phyloP scores from a whole-genome alignment of 2,888 invertebrate species.

The Acrobasis suavella region DNA sequence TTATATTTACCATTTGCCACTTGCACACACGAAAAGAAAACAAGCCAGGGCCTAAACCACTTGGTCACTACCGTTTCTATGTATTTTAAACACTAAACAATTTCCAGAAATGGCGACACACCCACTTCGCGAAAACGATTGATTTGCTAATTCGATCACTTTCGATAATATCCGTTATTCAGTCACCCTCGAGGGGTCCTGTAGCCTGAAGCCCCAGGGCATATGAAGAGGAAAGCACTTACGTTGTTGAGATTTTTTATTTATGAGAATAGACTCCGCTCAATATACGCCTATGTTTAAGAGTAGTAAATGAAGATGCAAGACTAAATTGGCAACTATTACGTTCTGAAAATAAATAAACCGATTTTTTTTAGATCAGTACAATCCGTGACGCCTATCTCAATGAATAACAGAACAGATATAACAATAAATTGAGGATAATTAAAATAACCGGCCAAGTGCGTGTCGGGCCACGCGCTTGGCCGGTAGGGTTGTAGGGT shows the following conservation, averaged over 20 bases:
- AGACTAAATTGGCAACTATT: neutral
- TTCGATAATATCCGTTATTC: slow-evolving; percentile 61
- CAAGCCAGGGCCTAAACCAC: no score
- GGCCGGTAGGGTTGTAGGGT: no score
- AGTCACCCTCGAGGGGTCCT: slow-evolving; percentile 47
- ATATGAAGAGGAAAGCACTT: neutral
- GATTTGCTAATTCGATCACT: slow-evolving; percentile 38
- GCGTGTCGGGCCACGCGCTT: no score
- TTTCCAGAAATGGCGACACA: slow-evolving; percentile 28
- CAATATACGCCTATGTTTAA: neutral
- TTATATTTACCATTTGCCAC: no score
- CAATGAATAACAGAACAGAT: no score
- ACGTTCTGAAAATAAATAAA: no score
- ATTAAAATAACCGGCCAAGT: no score
- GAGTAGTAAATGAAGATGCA: neutral
- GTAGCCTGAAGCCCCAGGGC: slow-evolving; percentile 7
- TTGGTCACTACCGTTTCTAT: no score
- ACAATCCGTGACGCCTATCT: no score
- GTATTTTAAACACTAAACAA: neutral
- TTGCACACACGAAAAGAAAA: no score
- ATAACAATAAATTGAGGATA: no score
- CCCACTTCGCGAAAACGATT: slow-evolving; percentile 20
- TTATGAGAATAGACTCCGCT: neutral
- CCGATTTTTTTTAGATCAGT: no score
- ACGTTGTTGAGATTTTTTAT: slow-evolving; percentile 6